Evolutionary conservation across 2,797 vertebrate species (phyloP), one percentile per base, ranked within the genome.

Genomic region (Glossophaga mutica): DNA sequence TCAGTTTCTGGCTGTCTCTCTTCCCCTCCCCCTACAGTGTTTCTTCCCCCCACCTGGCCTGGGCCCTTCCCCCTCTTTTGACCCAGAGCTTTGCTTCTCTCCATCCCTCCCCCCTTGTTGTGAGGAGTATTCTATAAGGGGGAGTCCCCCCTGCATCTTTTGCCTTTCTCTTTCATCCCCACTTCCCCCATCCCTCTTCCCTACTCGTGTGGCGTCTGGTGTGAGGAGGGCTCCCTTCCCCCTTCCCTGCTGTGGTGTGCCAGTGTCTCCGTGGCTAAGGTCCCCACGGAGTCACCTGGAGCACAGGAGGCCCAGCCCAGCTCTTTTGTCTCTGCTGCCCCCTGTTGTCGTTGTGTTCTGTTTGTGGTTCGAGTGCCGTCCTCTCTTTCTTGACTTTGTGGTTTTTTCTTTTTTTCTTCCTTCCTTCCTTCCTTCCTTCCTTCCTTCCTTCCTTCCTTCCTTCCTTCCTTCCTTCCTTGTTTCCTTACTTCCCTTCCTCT

Each of bases 301-400:
- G 94, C 96, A 95, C 96, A 90, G 88, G 94, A 97, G 94, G 96
- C 96, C 85, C 81, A 96, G 94, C 90, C 96, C 14, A 6, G 94
- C 93, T 97, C 97, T 98, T 97, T 96, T 55, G 94, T 98, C 97
- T 97, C 95, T 94, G 96, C 96, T 97, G 96, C 95, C 91, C 96
- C 90, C 91, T 96, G 97, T 96, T 96, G 97, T 97, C 96, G 0
- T 97, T 97, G 96, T 97, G 97, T 95, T 97, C 97, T 98, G 97
- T 98, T 96, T 98, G 97, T 98, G 97, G 95, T 98, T 98, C 82
- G 26, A 98, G 98, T 98, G 97, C 97, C 71, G 97, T 98, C 98
- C 96, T 98, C 97, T 98, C 97, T 98, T 98, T 97, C 98, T 97
- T 98, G 98, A 98, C 98, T 98, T 97, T 97, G 98, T 98, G 98